These are phyloP conservation scores for Ichneumoninae sp. DNA, from an alignment of 2,888 invertebrate species.

Conservation along the genomic window DNA sequence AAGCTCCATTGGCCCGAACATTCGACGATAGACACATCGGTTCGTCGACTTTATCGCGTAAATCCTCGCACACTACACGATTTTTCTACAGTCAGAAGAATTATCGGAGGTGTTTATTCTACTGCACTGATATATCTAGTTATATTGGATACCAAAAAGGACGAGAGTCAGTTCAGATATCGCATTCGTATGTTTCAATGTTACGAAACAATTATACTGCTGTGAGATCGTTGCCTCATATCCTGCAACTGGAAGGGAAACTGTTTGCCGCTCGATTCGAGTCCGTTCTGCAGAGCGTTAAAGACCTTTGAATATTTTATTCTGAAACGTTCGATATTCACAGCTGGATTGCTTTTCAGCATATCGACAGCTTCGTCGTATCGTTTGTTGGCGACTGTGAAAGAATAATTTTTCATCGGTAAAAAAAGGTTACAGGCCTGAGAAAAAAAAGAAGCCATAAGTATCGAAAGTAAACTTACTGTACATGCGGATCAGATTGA, in stretches of 20 bases:
- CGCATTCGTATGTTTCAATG: not conserved
- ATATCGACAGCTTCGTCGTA: constrained; percentile 50
- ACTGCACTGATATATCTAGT: not conserved
- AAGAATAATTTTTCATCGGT: not conserved
- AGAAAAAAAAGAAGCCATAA: not conserved
- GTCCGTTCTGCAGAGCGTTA: constrained; percentile 1
- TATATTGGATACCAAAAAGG: constrained; percentile 9
- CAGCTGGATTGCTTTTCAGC: not conserved
- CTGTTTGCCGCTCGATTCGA: constrained; percentile 36
- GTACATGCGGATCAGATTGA: constrained; percentile 41
- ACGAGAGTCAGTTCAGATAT: constrained; percentile 14
- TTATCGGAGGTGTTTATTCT: constrained; percentile 9
- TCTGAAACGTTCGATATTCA: not conserved
- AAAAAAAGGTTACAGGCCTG: not conserved
- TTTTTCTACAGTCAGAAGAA: constrained; percentile 42
- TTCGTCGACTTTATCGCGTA: constrained; percentile 14
- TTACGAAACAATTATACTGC: not conserved
- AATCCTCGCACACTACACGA: constrained; percentile 34
- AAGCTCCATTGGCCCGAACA: not conserved
- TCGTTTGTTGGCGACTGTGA: constrained; percentile 36
- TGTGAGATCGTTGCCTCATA: not conserved
- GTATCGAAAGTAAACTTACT: constrained; percentile 46
- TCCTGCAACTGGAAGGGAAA: constrained; percentile 61
- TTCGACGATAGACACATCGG: not conserved
- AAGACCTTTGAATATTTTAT: not conserved